Conservation (phyloP, 2,113 vertebrate species). For the Leucosticte australis region DNA sequence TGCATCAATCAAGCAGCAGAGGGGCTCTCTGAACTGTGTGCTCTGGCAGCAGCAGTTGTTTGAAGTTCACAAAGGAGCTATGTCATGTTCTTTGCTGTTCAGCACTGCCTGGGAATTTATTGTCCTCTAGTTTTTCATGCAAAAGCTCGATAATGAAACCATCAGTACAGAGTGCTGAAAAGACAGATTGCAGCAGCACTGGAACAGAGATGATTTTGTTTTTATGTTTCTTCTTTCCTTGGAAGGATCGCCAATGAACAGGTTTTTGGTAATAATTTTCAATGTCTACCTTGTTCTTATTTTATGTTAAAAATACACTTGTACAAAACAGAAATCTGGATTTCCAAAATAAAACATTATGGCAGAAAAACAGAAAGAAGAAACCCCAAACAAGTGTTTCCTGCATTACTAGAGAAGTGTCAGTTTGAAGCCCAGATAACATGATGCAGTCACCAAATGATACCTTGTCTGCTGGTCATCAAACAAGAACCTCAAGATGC, state of each 20-base stretch:
- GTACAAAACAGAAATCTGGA: neutral
- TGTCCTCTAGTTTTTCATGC: neutral
- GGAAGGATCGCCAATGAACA: neutral
- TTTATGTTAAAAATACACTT: neutral
- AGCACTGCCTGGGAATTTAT: neutral
- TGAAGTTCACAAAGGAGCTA: neutral
- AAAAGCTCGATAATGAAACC: neutral
- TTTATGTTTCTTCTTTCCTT: neutral
- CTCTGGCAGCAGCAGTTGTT: neutral
- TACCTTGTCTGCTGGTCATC: neutral
- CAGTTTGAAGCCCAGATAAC: neutral
- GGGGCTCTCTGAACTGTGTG: neutral
- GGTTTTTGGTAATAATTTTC: neutral
- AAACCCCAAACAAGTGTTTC: neutral
- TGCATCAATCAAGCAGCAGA: neutral
- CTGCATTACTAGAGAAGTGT: neutral
- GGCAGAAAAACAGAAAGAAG: neutral
- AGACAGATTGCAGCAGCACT: neutral
- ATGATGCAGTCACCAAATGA: neutral
- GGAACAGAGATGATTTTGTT: neutral
- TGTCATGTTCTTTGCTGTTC: neutral
- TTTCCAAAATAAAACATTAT: neutral
- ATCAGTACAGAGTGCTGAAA: neutral
- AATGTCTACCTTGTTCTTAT: neutral
- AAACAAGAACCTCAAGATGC: neutral